Percentiles rank a stretch among this genome's conserved stretches.
phyloP scores from a whole-genome alignment of 1,140 invertebrate genomes.

The Heliothis subflexa region DNA sequence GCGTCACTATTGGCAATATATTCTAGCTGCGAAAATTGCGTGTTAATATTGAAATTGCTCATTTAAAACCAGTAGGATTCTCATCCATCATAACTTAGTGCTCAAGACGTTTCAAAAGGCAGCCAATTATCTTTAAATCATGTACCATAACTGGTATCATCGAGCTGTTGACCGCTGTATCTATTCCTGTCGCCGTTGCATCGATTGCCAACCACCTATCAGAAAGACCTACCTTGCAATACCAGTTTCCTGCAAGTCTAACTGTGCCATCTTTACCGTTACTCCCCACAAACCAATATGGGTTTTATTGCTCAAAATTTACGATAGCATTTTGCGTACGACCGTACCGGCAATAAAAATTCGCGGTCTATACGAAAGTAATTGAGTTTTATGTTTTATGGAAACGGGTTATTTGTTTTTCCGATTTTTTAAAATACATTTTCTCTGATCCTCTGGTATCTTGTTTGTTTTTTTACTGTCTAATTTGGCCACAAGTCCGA shows the following conservation, averaged over 20 bases:
- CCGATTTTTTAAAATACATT: neutral
- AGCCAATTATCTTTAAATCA: conserved; percentile 25
- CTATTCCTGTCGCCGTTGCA: conserved; percentile 34
- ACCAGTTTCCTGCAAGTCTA: conserved; percentile 37
- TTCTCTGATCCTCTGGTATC: neutral
- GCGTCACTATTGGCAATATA: no score
- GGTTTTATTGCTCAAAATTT: conserved; percentile 21
- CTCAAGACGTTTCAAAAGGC: conserved; percentile 6
- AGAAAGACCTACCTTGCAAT: conserved; percentile 31
- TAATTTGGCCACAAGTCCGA: no score
- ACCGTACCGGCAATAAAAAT: conserved; percentile 47
- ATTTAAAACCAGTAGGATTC: neutral
- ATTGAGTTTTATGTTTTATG: conserved; percentile 33
- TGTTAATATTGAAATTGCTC: neutral
- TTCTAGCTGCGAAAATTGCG: no score
- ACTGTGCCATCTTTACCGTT: conserved; percentile 51
- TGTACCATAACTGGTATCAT: conserved; percentile 36
- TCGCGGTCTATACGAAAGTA: conserved; percentile 45
- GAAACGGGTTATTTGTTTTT: conserved; percentile 5
- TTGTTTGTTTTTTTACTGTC: no score
- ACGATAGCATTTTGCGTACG: conserved; percentile 38
- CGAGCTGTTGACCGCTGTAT: conserved; percentile 31
- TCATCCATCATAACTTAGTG: conserved; percentile 10
- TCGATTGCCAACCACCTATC: conserved; percentile 25
- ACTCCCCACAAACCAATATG: conserved; percentile 25